phyloP scores from a whole-genome alignment of 2,888 invertebrate species.

The Zelleria hepariella region DNA sequence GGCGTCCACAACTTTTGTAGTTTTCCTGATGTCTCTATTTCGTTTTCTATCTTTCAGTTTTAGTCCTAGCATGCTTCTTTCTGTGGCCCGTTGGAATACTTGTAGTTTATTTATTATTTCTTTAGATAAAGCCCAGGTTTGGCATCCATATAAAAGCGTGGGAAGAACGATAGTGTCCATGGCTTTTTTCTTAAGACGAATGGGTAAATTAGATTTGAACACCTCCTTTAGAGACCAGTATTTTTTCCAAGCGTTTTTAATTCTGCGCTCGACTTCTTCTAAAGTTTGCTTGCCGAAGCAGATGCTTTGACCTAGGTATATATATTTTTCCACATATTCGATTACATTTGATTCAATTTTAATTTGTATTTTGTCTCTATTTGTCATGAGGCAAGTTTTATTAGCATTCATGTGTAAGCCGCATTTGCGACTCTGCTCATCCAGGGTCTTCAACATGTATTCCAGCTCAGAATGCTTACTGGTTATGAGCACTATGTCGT shows the following conservation, averaged over 20 bases:
- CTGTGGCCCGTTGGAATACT: background rate
- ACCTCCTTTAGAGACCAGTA: constrained; percentile 16
- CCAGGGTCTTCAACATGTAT: background rate
- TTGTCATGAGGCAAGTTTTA: background rate
- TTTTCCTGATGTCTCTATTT: background rate
- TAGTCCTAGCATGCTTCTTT: background rate
- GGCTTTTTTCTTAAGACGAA: constrained; percentile 15
- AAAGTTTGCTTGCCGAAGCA: background rate
- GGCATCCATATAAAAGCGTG: constrained; percentile 6
- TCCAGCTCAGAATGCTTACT: background rate
- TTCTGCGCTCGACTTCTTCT: constrained; percentile 15
- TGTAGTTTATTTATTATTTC: background rate
- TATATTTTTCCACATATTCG: background rate
- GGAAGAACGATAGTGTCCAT: constrained; percentile 8
- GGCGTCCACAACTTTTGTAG: background rate
- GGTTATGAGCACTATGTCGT: background rate
- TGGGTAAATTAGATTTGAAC: constrained; percentile 16
- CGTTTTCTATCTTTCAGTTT: background rate
- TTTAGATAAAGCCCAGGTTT: constrained; percentile 4
- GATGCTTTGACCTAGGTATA: constrained; percentile 1
- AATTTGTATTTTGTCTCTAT: background rate
- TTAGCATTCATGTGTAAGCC: background rate
- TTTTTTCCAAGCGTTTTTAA: constrained; percentile 15
- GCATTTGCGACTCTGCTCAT: background rate
- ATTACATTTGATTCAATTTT: background rate